Evolutionary conservation across 2,888 invertebrate genomes (phyloP), one percentile per base, ranked within the genome.

Genomic region (Junonia oenone): DNA sequence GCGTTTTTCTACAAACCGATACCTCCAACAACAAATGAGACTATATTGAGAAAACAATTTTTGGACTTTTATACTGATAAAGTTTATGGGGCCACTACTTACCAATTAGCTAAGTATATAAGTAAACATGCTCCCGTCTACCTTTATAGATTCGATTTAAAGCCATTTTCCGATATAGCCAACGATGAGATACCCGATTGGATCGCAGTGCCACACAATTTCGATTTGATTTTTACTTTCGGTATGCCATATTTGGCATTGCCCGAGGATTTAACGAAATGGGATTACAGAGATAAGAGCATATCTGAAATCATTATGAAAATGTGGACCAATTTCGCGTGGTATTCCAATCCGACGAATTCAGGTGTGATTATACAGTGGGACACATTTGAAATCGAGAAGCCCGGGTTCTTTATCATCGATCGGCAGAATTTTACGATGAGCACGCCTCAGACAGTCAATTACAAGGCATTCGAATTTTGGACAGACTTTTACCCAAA

Each of bases 401-500:
- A 91, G 64, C 95, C 95, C 0, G 93, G 93, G 0, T 92, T 94
- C 68, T 88, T 96, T 52, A 93, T 95, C 22, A 93, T 96, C 46
- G 94, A 96, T 72, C 92, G 94, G 49, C 81, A 88, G 62, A 95
- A 93, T 67, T 95, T 96, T 68, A 94, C 94, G 60, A 95, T 96
- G 93, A 94, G 94, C 66, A 92, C 93, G 64, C 78, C 92, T 0
- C 88, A 86, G 2, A 92, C 89, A 27, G 90, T 96, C 27, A 94
- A 96, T 79, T 95, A 95, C 69, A 94, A 94, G 70, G 93, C 95
- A 17, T 92, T 96, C 62, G 93, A 94, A 61, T 96, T 96, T 81
- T 96, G 96, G 96, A 95, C 95, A 66, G 93, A 94, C 59, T 95
- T 95, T 75, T 96, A 95, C 73, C 96, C 96, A 0, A 94, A 92